Percentiles rank a stretch among this genome's conserved stretches.
phyloP scores from a whole-genome alignment of 2,797 vertebrate species.

The Onychomys leucogaster region DNA sequence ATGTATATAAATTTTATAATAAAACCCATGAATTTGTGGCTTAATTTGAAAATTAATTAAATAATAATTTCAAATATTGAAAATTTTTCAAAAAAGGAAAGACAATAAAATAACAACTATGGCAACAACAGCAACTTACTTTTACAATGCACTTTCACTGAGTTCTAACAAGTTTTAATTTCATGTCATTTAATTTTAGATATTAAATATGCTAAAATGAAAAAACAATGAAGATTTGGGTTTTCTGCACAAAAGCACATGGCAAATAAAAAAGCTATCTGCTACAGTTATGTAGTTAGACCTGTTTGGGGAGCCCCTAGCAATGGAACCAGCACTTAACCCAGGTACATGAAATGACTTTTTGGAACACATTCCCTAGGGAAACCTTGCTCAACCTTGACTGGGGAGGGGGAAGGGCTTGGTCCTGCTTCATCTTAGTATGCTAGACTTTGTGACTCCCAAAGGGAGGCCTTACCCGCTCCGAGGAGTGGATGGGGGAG shows the following conservation, averaged over 20 bases:
- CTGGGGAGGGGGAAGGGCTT: too few species aligned
- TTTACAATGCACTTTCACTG: neutral
- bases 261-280: neutral
- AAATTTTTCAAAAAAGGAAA: neutral
- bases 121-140: neutral
- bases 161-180: conserved; percentile 6
- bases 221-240: neutral
- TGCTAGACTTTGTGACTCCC: too few species aligned
- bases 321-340: too few species aligned
- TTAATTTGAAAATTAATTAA: neutral
- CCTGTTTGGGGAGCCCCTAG: too few species aligned
- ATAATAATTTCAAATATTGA: neutral
- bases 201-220: neutral
- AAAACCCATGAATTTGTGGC: neutral
- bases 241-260: neutral
- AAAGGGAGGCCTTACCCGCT: too few species aligned
- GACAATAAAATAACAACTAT: neutral
- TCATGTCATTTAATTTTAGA: neutral
- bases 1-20: neutral
- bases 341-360: too few species aligned
- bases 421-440: too few species aligned
- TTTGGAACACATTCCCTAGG: too few species aligned
- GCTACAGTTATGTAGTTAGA: too few species aligned
- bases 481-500: too few species aligned
- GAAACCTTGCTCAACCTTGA: too few species aligned